These are phyloP conservation scores for Otolemur crassicaudatus DNA, from an alignment of 2,797 vertebrate genomes.

Conservation along the genomic window DNA sequence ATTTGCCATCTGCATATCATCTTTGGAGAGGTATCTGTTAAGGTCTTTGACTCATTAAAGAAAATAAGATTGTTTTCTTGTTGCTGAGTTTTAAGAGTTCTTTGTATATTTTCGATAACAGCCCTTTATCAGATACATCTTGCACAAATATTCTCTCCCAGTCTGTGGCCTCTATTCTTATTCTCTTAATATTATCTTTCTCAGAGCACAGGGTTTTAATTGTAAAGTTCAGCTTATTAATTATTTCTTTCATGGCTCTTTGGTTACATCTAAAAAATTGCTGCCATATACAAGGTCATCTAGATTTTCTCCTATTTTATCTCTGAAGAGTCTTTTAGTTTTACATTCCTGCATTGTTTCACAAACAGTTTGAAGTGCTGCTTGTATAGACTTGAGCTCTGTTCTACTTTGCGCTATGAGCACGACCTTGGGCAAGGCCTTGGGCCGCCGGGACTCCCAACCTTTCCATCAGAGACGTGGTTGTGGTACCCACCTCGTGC, in stretches of 20 bases:
- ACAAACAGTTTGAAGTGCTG: neutral
- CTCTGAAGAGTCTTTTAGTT: neutral
- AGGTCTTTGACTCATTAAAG: neutral
- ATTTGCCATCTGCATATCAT: neutral
- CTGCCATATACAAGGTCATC: too few species aligned
- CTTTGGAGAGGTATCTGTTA: neutral
- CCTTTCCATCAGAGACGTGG: neutral
- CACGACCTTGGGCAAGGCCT: too few species aligned
- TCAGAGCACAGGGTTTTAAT: neutral
- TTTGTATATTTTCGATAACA: neutral
- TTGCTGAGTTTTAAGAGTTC: neutral
- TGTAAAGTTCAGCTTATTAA: neutral
- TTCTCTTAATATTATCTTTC: neutral
- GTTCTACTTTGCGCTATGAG: neutral
- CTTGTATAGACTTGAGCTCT: neutral
- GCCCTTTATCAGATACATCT: neutral
- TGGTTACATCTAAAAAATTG: neutral
- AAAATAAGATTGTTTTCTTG: neutral
- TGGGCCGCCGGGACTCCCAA: neutral
- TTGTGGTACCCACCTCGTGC: accelerated
- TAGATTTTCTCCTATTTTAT: too few species aligned
- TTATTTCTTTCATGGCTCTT: neutral
- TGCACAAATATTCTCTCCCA: neutral
- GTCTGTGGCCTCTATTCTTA: neutral
- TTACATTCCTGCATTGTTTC: neutral